Base-by-base conservation (phyloP, 2,888 invertebrate species). In the Drosophila borborema region DNA sequence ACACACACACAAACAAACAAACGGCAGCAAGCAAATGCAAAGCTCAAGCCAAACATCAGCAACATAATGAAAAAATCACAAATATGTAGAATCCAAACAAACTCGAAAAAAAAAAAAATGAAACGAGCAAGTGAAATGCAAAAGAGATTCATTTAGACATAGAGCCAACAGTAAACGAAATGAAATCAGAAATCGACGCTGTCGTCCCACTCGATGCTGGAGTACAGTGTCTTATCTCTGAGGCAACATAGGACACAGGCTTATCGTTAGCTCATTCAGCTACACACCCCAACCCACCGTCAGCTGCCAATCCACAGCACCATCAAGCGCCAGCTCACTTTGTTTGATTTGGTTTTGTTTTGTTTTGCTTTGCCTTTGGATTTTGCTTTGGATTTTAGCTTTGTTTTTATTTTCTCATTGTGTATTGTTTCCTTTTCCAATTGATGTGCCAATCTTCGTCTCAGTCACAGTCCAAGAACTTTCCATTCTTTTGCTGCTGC, bases 101-200 rank as follows among this genome's bases (percentile, higher is more conserved):
- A 64, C 2, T 46, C 20, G 7, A 36, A 45, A 3, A 40, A 18
- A 38, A 48, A 58, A 8, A 18, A 38, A 48, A 58, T 6, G 23
- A 58, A 5, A 55, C 40, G 12, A 3, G 1, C 7, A 36, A 36
- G 7, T 9, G 41, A 40, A 49, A 28, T 58, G 43, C 18, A 49
- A 54, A 49, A 38, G 34, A 55, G 51, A 80, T 70, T 72, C 89
- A 80, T 77, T 79, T 77, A 81, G 83, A 72, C 28, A 58, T 55
- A 65, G 62, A 66, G 65, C 60, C 38, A 16, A 49, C 58, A 48
- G 61, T 68, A 61, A 60, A 66, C 68, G 61, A 77, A 84, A 80
- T 74, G 89, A 77, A 89, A 89, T 84, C 77, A 73, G 74, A 77
- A 87, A 81, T 89, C 64, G 84, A 83, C 58, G 72, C 56, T 58